A percentile compares a stretch with the other conserved stretches of the same genome.
Evolutionary conservation across 1,140 invertebrate genomes (phyloP).

Genomic region (Marisa cornuarietis): DNA sequence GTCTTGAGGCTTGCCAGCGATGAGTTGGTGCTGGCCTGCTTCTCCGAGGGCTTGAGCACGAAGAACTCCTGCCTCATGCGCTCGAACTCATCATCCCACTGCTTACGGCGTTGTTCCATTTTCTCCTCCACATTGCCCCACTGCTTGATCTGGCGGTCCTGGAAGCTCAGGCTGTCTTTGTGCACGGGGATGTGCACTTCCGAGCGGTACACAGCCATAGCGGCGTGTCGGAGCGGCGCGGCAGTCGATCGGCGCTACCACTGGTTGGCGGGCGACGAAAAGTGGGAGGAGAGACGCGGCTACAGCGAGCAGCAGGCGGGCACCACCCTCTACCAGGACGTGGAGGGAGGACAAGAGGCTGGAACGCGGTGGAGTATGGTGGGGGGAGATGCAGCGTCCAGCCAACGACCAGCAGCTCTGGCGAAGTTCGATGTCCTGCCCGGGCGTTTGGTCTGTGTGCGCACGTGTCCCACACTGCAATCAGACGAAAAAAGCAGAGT

Average conservation of each 20-base stretch:
- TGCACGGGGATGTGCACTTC: conserved; percentile 61
- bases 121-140: conserved; percentile 61
- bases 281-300: not conserved
- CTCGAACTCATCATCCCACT: conserved; percentile 64
- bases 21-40: conserved; percentile 26
- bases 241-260: not conserved
- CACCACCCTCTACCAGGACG: not conserved
- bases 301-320: not conserved
- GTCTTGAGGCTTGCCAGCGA: conserved; percentile 39
- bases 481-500: no score
- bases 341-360: not conserved
- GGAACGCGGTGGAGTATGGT: no score
- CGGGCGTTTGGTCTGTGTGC: no score
- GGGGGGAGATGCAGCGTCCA: no score
- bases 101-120: conserved; percentile 56
- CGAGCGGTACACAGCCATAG: conserved; percentile 51
- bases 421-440: no score
- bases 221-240: not conserved
- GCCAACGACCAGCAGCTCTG: no score
- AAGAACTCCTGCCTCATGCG: conserved; percentile 63
- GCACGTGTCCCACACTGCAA: no score
- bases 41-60: conserved; percentile 58
- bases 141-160: conserved; percentile 60
- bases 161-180: conserved; percentile 58
- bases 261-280: no score